Evolutionary conservation across 35 echinoderm and acorn worm species (phyloP), one percentile per base, ranked within the genome.

Genomic region (Acanthaster planci): DNA sequence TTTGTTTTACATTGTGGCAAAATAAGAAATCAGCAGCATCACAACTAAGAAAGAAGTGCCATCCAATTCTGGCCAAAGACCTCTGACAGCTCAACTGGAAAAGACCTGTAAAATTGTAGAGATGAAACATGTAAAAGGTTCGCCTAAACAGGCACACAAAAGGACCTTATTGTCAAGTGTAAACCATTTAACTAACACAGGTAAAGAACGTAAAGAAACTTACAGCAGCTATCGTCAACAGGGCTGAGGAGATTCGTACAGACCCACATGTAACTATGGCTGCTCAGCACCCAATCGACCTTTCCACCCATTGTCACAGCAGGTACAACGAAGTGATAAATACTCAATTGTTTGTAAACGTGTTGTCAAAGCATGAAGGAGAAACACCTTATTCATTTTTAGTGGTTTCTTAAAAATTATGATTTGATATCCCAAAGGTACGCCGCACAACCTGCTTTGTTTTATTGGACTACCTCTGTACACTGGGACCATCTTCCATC

Each of bases 291-390:
- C 47, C 39, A 14, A 8, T 79, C 47, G n/a, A 30, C 17, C 17
- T 18, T 18, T 79, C 39, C 17, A 18, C 38, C n/a, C 19, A 44
- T 37, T 79, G 38, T 23, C 77, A 40, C 37, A 44, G 39, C 29
- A 27, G 26, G 7, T 37, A 84, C 81, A 84, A 84, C 16, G 26
- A 10, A 29, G 58, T 56, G 81, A 53, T 84, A 59, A 84, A 72
- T 38, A 26, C 60, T 55, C 54, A 34, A 40, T 18, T 59, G 34
- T 60, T 37, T 36, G 19, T 59, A n/a, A n/a, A n/a, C n/a, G n/a
- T n/a, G n/a, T n/a, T n/a, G n/a, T n/a, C n/a, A n/a, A n/a, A n/a
- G n/a, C n/a, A n/a, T n/a, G n/a, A n/a, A n/a, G n/a, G n/a, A n/a
- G n/a, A n/a, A n/a, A n/a, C n/a, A n/a, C n/a, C n/a, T n/a, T n/a